Conservation (phyloP, 2,888 invertebrate species). For the Tenthredo amoena region DNA sequence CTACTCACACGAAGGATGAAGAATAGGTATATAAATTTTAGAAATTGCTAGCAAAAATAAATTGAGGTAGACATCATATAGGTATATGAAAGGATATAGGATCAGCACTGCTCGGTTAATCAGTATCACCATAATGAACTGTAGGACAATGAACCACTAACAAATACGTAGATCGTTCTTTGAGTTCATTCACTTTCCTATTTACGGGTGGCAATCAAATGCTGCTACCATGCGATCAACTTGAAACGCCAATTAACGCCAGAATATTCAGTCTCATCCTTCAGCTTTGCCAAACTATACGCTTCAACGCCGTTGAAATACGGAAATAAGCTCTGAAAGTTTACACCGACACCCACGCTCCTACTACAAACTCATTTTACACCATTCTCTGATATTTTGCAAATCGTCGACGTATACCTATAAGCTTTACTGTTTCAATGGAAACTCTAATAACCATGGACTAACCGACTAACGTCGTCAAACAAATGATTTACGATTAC, state of each 20-base stretch:
- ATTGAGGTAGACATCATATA: not conserved
- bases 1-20: not conserved
- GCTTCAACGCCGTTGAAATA: conserved; percentile 39
- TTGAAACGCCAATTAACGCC: conserved; percentile 46
- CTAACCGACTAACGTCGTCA: not conserved
- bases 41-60: not conserved
- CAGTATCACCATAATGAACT: not conserved
- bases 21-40: not conserved
- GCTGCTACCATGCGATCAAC: conserved; percentile 10
- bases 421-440: not conserved
- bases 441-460: not conserved
- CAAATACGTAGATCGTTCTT: not conserved
- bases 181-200: conserved; percentile 40
- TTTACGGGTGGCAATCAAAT: conserved; percentile 14
- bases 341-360: not conserved
- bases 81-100: not conserved
- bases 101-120: not conserved
- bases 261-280: conserved; percentile 28
- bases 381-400: conserved; percentile 1
- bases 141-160: not conserved
- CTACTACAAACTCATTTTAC: conserved; percentile 16
- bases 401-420: not conserved
- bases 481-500: not conserved
- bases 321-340: conserved; percentile 37
- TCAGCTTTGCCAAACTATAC: conserved; percentile 44